phyloP scores from a whole-genome alignment of 1,140 invertebrate genomes.

The Apis laboriosa region DNA sequence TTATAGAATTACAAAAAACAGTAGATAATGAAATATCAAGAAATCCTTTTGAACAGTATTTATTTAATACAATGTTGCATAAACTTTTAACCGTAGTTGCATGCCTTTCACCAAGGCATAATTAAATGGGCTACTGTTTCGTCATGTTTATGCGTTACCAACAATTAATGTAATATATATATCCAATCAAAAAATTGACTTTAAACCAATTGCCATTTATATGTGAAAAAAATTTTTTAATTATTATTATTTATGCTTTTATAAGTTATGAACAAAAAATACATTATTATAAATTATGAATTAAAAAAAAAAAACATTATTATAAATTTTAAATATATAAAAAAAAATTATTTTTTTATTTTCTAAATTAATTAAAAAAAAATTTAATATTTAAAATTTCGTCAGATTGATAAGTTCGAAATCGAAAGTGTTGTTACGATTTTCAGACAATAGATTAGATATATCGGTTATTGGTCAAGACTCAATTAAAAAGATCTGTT shows the following conservation, averaged over 20 bases:
- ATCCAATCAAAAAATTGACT: not conserved
- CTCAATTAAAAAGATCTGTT: constrained; percentile 20
- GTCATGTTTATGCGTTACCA: constrained; percentile 20
- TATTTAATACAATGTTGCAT: constrained; percentile 46
- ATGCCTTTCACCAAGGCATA: constrained; percentile 57
- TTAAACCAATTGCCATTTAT: not conserved
- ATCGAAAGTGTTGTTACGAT: not conserved
- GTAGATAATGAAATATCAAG: not conserved
- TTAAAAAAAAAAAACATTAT: not conserved
- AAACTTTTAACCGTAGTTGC: constrained; percentile 46
- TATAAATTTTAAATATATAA: not conserved
- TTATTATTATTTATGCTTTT: not conserved
- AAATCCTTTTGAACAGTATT: constrained; percentile 45
- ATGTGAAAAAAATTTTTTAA: not conserved
- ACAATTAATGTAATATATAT: constrained; percentile 33
- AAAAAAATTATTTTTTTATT: not conserved
- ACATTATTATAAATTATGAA: no score
- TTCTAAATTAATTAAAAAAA: no score
- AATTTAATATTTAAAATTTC: no score
- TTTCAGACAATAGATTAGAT: not conserved
- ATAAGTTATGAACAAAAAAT: not conserved
- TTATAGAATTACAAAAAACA: not conserved
- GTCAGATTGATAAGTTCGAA: not conserved
- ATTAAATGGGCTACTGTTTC: constrained; percentile 46
- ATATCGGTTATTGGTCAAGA: constrained; percentile 17